Conservation (phyloP, 2,888 invertebrate species). For the Lumbricus terrestris region DNA sequence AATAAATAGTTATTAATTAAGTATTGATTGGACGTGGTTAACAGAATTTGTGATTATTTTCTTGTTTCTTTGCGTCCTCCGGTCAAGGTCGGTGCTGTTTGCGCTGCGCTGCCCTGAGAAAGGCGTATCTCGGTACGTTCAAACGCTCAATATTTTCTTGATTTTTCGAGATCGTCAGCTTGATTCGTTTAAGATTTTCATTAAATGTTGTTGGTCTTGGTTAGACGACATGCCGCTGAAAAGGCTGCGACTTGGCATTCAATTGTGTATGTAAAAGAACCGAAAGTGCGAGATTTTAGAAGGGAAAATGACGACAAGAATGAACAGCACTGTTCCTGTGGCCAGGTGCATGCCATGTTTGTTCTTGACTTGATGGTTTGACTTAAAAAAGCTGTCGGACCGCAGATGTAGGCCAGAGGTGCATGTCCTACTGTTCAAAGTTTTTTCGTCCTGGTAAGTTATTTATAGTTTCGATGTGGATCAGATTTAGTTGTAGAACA, state of each 20-base stretch:
- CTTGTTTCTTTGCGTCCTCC: neutral
- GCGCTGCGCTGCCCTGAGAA: neutral
- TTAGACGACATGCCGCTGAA: neutral
- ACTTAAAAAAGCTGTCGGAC: neutral
- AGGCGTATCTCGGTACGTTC: neutral
- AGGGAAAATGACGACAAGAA: neutral
- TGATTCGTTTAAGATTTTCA: neutral
- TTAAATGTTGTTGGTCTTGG: neutral
- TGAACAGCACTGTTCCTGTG: neutral
- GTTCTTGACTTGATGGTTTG: neutral
- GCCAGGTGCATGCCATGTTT: neutral
- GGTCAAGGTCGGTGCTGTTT: neutral
- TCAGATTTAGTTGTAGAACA: neutral
- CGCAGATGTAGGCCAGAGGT: conserved; percentile 3
- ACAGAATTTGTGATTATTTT: neutral
- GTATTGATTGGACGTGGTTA: neutral
- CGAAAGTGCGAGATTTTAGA: neutral
- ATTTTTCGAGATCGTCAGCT: neutral
- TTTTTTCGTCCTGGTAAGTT: neutral
- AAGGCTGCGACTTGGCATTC: neutral
- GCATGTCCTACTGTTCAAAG: neutral
- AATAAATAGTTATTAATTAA: neutral
- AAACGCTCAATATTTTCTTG: neutral
- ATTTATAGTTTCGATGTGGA: neutral
- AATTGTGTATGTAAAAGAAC: neutral